A percentile compares a stretch with the other conserved stretches of the same genome.
These are phyloP conservation scores for Propithecus coquereli DNA, from an alignment of 2,113 vertebrate species.

Conservation along the genomic window DNA sequence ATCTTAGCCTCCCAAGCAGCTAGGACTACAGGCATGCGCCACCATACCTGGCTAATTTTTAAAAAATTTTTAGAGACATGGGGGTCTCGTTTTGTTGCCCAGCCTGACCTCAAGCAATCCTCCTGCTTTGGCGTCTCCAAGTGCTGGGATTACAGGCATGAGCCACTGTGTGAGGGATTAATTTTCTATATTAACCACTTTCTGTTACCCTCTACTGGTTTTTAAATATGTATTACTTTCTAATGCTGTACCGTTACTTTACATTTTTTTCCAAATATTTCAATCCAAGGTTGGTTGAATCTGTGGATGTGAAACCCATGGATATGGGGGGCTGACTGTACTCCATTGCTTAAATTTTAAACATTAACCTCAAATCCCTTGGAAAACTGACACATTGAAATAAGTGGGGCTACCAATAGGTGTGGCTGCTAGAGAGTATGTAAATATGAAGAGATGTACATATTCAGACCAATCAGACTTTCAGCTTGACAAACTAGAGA, in stretches of 20 bases:
- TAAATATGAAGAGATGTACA: background rate
- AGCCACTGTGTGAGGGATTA: no score
- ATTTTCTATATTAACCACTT: background rate
- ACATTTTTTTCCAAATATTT: background rate
- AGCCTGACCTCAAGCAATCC: no score
- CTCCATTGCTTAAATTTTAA: background rate
- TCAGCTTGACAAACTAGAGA: background rate
- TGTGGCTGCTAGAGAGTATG: background rate
- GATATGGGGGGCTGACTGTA: background rate
- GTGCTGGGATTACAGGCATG: no score
- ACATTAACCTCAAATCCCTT: background rate
- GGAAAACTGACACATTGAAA: background rate
- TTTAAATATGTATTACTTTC: background rate
- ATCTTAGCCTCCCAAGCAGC: no score
- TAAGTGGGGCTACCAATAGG: background rate
- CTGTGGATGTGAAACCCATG: background rate
- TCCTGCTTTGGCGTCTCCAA: no score
- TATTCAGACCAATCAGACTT: constrained; percentile 36
- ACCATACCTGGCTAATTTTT: no score
- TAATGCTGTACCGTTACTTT: background rate
- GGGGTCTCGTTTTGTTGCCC: no score
- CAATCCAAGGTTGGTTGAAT: background rate
- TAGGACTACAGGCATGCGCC: no score
- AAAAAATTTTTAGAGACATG: no score
- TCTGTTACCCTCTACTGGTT: background rate